phyloP scores from a whole-genome alignment of 2,113 vertebrate species.

The Zosterops lateralis region DNA sequence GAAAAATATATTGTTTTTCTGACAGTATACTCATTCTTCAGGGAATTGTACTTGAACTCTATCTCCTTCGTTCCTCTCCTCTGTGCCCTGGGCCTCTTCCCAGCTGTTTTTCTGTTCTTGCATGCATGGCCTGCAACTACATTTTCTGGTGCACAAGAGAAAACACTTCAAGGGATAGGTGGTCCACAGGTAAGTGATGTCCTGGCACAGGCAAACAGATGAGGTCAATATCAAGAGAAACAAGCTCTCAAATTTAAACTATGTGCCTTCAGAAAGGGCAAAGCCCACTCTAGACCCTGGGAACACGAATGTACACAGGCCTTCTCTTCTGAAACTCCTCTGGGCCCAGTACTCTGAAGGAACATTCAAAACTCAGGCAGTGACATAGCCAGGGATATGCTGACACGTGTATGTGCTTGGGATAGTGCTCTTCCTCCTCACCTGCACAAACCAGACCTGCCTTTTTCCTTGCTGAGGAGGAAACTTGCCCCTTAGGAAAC shows the following conservation, averaged over 20 bases:
- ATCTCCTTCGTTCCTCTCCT: neutral
- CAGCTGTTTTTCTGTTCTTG: neutral
- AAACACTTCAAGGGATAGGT: neutral
- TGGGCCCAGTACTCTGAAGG: accelerated
- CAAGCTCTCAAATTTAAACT: neutral
- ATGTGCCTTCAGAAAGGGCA: neutral
- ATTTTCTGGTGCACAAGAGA: neutral
- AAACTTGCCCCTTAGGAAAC: neutral
- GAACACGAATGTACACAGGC: accelerated
- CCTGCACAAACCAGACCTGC: neutral
- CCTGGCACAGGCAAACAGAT: neutral
- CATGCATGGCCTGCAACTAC: accelerated
- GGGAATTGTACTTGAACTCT: neutral
- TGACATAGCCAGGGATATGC: neutral
- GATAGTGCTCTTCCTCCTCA: neutral
- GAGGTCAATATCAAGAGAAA: neutral
- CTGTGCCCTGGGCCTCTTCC: neutral
- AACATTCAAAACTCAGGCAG: neutral
- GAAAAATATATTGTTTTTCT: neutral
- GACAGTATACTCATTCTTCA: neutral
- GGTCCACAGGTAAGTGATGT: neutral
- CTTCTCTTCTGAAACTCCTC: neutral
- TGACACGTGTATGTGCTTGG: accelerated
- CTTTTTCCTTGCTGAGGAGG: neutral
- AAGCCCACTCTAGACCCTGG: neutral